Evolutionary conservation across 2,113 vertebrate species (phyloP).

Genomic region (Antechinus stuartii): DNA sequence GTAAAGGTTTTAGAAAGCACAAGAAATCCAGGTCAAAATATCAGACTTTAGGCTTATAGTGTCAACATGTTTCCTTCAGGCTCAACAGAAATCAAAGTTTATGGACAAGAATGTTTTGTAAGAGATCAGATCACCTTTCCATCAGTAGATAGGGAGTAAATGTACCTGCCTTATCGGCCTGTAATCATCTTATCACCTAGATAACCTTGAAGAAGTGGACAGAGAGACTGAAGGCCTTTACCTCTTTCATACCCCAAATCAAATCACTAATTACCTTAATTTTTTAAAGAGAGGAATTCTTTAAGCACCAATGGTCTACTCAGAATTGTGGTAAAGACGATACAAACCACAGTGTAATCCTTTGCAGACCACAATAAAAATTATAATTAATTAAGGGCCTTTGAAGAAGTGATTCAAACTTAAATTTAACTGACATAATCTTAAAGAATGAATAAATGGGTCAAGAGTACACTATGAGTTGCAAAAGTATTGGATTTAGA

Average conservation of each 20-base stretch:
- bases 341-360: not conserved
- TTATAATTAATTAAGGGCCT: not conserved
- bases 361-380: not conserved
- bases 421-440: not conserved
- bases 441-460: not conserved
- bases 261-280: not conserved
- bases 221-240: not conserved
- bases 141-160: not conserved
- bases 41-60: not conserved
- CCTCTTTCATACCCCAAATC: not conserved
- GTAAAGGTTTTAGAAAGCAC: constrained; percentile 5
- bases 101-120: constrained; percentile 27
- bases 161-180: constrained; percentile 4
- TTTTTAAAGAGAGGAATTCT: not conserved
- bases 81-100: not conserved
- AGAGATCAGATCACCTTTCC: constrained; percentile 5
- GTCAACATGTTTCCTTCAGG: constrained; percentile 6
- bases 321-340: not conserved
- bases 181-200: not conserved
- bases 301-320: not conserved
- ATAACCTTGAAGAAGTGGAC: not conserved
- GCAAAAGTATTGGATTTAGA: not conserved
- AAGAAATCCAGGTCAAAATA: constrained; percentile 35
- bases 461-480: not conserved
- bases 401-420: not conserved